Percentiles rank a stretch among this genome's conserved stretches.
These are phyloP conservation scores for Cnemophilus loriae DNA, from an alignment of 2,113 vertebrate species.

Conservation along the genomic window DNA sequence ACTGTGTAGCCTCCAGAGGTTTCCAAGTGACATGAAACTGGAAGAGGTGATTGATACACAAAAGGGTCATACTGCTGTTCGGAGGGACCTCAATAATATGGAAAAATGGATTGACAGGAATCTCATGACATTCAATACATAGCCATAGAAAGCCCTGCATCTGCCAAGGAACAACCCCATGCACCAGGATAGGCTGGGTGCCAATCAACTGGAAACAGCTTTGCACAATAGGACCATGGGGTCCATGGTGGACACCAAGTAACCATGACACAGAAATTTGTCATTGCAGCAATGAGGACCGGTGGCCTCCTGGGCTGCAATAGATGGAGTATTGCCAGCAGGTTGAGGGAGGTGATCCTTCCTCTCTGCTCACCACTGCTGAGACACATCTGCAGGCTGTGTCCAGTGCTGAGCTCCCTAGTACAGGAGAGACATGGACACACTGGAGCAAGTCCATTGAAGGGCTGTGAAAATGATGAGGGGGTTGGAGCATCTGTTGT, in stretches of 20 bases:
- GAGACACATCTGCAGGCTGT: neutral
- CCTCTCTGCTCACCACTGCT: neutral
- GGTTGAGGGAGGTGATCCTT: neutral
- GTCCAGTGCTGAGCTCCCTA: neutral
- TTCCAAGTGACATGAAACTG: neutral
- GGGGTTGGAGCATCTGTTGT: neutral
- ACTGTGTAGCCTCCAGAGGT: neutral
- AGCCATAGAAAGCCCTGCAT: neutral
- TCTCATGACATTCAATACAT: too few relatives aligned
- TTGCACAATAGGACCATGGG: too few relatives aligned
- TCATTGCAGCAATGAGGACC: neutral
- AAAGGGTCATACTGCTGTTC: neutral
- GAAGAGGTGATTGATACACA: neutral
- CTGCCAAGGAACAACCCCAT: neutral
- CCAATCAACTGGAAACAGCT: neutral
- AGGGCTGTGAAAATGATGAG: neutral
- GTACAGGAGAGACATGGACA: neutral
- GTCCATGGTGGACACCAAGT: neutral
- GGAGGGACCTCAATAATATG: neutral
- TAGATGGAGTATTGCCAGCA: neutral
- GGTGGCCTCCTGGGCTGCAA: neutral
- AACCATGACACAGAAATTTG: neutral
- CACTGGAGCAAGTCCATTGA: neutral
- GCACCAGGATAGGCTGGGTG: neutral
- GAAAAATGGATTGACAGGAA: neutral